phyloP scores from a whole-genome alignment of 1,140 invertebrate genomes.

The Hypsibius dujardini region DNA sequence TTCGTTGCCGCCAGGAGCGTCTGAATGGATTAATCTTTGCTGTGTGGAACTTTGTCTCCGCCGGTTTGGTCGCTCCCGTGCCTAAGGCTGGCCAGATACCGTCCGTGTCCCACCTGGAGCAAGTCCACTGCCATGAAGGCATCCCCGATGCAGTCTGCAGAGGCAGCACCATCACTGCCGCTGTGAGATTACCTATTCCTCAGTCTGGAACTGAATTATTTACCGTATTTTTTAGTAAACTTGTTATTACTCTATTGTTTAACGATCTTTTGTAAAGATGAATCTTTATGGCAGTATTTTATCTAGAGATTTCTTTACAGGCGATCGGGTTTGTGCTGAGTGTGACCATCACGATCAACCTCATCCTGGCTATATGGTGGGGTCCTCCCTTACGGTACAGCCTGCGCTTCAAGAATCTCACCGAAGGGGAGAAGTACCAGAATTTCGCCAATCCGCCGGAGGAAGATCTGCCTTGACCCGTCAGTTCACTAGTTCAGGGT shows the following conservation, averaged over 20 bases:
- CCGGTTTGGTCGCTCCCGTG: neutral
- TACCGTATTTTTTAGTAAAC: neutral
- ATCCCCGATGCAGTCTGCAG: neutral
- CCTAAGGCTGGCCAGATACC: neutral
- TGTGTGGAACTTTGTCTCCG: conserved; percentile 13
- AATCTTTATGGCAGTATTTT: too few species aligned
- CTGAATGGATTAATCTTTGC: neutral
- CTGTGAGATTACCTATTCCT: neutral
- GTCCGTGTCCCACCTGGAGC: neutral
- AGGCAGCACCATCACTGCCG: conserved; percentile 2
- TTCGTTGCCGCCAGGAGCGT: neutral
- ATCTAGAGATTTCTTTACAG: neutral
- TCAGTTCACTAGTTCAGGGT: too few species aligned
- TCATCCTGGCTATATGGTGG: neutral
- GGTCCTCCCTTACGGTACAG: conserved; percentile 1
- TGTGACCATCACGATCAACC: neutral
- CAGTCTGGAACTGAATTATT: neutral
- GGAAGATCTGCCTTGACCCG: too few species aligned
- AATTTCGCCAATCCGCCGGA: neutral
- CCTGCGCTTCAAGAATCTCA: conserved; percentile 5
- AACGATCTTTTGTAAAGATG: neutral
- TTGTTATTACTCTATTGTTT: neutral
- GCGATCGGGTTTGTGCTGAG: neutral
- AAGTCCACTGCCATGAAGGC: neutral
- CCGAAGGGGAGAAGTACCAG: conserved; percentile 13